These are phyloP conservation scores for Alcis repandata DNA, from an alignment of 2,888 invertebrate species.

Conservation along the genomic window DNA sequence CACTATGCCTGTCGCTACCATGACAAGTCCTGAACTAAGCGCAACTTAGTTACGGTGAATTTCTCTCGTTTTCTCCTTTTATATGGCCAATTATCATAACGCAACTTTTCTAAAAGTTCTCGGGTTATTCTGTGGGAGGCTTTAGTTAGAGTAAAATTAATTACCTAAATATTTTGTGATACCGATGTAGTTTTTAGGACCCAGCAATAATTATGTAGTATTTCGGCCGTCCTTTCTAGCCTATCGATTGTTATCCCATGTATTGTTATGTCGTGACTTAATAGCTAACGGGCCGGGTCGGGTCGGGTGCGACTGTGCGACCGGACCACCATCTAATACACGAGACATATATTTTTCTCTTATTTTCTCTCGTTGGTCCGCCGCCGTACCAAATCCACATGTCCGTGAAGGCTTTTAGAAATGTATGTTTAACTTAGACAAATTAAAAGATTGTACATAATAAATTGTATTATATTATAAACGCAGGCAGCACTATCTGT, in stretches of 20 bases:
- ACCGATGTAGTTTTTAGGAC: conserved; percentile 29
- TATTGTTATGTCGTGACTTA: conserved; percentile 16
- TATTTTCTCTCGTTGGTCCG: too few relatives aligned
- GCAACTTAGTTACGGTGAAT: too few relatives aligned
- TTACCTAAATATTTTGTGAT: conserved; percentile 36
- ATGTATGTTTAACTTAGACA: conserved; percentile 19
- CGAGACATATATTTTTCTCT: too few relatives aligned
- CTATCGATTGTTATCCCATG: conserved; percentile 6
- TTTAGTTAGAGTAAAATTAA: conserved; percentile 4
- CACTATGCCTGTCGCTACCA: too few relatives aligned
- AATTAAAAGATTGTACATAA: conserved; percentile 40
- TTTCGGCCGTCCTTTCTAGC: conserved; percentile 36
- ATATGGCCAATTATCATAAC: neutral
- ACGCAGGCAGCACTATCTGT: conserved; percentile 30
- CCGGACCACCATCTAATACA: too few relatives aligned
- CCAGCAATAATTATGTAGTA: conserved; percentile 36
- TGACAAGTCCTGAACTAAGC: too few relatives aligned
- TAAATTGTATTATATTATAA: conserved; percentile 32
- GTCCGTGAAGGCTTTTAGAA: neutral
- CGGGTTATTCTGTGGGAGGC: neutral
- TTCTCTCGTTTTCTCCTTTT: too few relatives aligned
- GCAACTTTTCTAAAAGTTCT: neutral
- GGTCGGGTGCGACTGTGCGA: too few relatives aligned
- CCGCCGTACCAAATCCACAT: too few relatives aligned
- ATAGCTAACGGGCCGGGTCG: too few relatives aligned